A percentile compares a stretch with the other conserved stretches of the same genome.
Evolutionary conservation across 2,113 vertebrate genomes (phyloP).

Genomic region (Cephalopterus ornatus): DNA sequence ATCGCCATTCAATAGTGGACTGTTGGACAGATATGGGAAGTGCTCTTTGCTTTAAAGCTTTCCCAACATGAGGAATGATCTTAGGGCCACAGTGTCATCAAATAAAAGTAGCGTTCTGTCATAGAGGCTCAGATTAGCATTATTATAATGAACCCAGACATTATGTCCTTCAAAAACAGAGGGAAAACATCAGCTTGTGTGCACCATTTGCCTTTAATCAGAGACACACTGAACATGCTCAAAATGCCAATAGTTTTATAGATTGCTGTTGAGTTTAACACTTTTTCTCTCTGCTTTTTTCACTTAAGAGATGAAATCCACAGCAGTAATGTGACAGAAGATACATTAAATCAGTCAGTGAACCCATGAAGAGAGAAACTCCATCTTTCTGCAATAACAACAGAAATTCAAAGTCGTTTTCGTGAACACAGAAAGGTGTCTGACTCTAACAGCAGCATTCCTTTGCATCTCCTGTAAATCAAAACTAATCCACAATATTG

Average conservation of each 20-base stretch:
- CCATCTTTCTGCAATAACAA: neutral
- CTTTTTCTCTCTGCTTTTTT: neutral
- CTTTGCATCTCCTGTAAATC: neutral
- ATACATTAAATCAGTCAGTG: neutral
- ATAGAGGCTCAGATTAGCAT: neutral
- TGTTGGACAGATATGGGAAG: neutral
- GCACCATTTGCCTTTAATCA: slow-evolving; percentile 4
- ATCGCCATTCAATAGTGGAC: neutral
- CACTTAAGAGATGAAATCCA: neutral
- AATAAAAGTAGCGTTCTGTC: neutral
- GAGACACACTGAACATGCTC: neutral
- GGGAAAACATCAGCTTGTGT: neutral
- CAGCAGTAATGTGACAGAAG: neutral
- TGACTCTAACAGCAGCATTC: neutral
- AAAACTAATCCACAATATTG: neutral
- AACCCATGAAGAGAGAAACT: neutral
- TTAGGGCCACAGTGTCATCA: neutral
- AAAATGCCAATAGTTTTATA: neutral
- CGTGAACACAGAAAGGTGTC: neutral
- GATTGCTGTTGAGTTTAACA: neutral
- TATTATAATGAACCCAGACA: neutral
- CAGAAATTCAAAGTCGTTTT: neutral
- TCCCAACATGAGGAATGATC: neutral
- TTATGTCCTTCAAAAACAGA: neutral
- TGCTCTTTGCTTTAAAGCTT: neutral